phyloP scores from a whole-genome alignment of 2,797 vertebrate genomes.

The Cossypha heuglini region DNA sequence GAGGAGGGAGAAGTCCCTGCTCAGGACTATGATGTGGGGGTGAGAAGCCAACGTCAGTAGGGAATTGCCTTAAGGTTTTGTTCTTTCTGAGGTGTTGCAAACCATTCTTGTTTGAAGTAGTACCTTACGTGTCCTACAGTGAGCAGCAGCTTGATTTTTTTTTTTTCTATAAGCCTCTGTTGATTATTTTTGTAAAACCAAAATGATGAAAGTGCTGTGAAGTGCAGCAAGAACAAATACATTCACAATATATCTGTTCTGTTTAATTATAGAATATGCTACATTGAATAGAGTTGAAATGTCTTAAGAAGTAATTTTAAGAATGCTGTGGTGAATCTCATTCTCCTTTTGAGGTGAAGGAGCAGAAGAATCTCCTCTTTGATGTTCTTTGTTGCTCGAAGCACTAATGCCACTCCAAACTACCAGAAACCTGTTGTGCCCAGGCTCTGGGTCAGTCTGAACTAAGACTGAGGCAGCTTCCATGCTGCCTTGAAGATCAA shows the following conservation, averaged over 20 bases:
- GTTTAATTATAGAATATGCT: neutral
- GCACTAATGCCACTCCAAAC: neutral
- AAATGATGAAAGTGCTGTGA: neutral
- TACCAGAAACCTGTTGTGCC: neutral
- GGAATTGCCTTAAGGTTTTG: neutral
- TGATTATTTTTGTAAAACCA: neutral
- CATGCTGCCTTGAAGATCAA: neutral
- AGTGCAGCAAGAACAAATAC: neutral
- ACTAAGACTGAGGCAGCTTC: neutral
- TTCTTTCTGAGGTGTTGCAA: neutral
- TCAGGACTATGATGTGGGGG: slow-evolving; percentile 71
- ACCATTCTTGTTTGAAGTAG: neutral
- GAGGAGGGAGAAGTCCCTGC: slow-evolving; percentile 75
- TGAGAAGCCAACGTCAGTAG: slow-evolving; percentile 15
- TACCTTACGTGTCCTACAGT: neutral
- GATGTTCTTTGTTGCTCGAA: neutral
- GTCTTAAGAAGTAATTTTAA: neutral
- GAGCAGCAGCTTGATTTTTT: neutral
- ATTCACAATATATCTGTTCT: neutral
- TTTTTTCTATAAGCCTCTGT: neutral
- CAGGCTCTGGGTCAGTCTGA: neutral
- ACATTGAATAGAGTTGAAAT: neutral
- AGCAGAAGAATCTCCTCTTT: neutral
- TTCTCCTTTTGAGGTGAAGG: neutral
- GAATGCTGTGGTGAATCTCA: rapidly evolving